A percentile compares a stretch with the other conserved stretches of the same genome.
Evolutionary conservation across 64 coral and sea anemone genomes (phyloP).

Genomic region (Dendronephthya gigantea): DNA sequence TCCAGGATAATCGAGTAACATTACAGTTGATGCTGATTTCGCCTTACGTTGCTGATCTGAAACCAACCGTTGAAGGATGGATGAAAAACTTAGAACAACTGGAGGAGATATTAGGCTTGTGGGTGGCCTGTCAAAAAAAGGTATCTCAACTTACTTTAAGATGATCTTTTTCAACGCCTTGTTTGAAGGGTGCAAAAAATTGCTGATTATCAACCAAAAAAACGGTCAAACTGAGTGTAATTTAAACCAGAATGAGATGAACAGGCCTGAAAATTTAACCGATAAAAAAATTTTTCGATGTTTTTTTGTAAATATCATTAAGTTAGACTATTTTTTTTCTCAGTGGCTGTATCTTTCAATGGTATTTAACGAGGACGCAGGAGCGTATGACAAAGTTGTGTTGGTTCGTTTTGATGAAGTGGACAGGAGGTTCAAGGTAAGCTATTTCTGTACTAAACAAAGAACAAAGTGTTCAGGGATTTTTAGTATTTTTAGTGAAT

Average conservation of each 20-base stretch:
- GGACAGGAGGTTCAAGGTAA: constrained; percentile 64
- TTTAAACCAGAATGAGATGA: no score
- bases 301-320: no score
- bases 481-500: no score
- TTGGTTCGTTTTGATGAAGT: constrained; percentile 28
- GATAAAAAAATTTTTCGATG: no score
- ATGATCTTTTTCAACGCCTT: no score
- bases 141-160: no score
- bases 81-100: constrained; percentile 59
- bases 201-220: no score
- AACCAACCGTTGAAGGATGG: constrained; percentile 65
- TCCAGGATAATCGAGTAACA: constrained; percentile 75
- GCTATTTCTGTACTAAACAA: background rate
- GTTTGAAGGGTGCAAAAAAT: no score
- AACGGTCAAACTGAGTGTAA: no score
- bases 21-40: constrained; percentile 65
- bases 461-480: background rate
- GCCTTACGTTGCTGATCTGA: constrained; percentile 78
- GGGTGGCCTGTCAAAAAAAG: constrained; percentile 82
- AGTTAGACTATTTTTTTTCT: no score
- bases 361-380: constrained; percentile 64
- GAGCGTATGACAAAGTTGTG: background rate
- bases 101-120: constrained; percentile 64
- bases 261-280: no score
- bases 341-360: constrained; percentile 91